phyloP scores from a whole-genome alignment of 2,888 invertebrate genomes.

The Pseudococcus jackbeardsleyi region DNA sequence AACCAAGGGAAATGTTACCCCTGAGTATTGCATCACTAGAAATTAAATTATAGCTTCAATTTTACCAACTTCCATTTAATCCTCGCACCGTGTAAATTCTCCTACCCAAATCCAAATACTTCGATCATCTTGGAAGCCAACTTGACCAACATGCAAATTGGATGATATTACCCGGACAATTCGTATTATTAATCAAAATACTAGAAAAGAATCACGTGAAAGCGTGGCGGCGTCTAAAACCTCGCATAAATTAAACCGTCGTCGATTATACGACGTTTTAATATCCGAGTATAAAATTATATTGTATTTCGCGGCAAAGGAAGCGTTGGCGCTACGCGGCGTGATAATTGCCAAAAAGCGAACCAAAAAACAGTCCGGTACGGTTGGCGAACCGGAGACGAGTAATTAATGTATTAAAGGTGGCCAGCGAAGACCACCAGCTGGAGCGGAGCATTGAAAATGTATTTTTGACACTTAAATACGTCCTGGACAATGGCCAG shows the following conservation, averaged over 20 bases:
- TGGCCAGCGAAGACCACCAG: not conserved
- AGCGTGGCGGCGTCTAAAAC: conserved; percentile 9
- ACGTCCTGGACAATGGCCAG: conserved; percentile 40
- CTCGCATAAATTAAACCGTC: conserved; percentile 13
- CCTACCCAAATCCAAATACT: too few species aligned
- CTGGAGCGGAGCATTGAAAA: conserved; percentile 9
- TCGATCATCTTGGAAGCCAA: too few species aligned
- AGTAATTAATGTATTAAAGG: conserved; percentile 43
- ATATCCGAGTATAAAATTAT: not conserved
- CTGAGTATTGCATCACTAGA: too few species aligned
- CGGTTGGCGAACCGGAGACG: not conserved
- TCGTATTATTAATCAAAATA: not conserved
- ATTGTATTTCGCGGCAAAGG: not conserved
- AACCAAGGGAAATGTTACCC: too few species aligned
- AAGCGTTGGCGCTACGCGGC: not conserved
- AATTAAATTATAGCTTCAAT: too few species aligned
- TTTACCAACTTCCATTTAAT: too few species aligned
- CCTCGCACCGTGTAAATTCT: too few species aligned
- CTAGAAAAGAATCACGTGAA: conserved; percentile 25
- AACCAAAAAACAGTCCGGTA: not conserved
- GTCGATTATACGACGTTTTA: conserved; percentile 20
- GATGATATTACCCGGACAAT: not conserved
- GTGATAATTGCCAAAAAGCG: conserved; percentile 25
- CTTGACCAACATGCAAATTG: too few species aligned
- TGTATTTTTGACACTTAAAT: conserved; percentile 21